phyloP scores from a whole-genome alignment of 2,797 vertebrate species.

The Sebastolobus alascanus region DNA sequence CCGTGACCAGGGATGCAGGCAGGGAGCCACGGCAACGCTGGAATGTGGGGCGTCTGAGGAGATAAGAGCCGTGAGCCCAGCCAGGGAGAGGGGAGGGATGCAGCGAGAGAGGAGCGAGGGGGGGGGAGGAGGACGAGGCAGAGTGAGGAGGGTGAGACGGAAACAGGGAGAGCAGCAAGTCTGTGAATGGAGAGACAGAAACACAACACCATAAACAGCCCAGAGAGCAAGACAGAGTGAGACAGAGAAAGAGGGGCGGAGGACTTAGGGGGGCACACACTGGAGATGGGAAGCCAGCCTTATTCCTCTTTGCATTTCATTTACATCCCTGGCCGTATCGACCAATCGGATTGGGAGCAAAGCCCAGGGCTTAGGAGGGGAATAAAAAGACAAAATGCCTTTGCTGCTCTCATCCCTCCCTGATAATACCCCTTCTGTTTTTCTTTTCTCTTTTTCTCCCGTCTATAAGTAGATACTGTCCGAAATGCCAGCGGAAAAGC shows the following conservation, averaged over 20 bases:
- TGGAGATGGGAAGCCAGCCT: constrained; percentile 90
- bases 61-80: constrained; percentile 89
- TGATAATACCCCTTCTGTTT: constrained; percentile 91
- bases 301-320: constrained; percentile 97
- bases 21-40: constrained; percentile 88
- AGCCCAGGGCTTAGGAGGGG: constrained; percentile 90
- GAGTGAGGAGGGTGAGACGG: constrained; percentile 74
- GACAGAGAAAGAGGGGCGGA: constrained; percentile 75
- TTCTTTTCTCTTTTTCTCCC: constrained; percentile 86
- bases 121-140: constrained; percentile 48
- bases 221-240: constrained; percentile 77
- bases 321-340: constrained; percentile 97
- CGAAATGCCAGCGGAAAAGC: constrained; percentile 90
- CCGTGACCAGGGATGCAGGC: constrained; percentile 90
- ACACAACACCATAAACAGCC: constrained; percentile 82
- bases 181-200: constrained; percentile 83
- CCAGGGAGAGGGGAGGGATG: constrained; percentile 78
- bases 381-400: constrained; percentile 92
- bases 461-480: constrained; percentile 91
- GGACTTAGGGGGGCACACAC: constrained; percentile 75
- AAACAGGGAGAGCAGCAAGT: constrained; percentile 76
- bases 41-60: constrained; percentile 90
- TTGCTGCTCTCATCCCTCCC: constrained; percentile 90
- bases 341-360: constrained; percentile 94
- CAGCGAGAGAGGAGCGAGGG: constrained; percentile 44